Base-by-base conservation (phyloP, 2,113 vertebrate species). In the Neomonachus schauinslandi region DNA sequence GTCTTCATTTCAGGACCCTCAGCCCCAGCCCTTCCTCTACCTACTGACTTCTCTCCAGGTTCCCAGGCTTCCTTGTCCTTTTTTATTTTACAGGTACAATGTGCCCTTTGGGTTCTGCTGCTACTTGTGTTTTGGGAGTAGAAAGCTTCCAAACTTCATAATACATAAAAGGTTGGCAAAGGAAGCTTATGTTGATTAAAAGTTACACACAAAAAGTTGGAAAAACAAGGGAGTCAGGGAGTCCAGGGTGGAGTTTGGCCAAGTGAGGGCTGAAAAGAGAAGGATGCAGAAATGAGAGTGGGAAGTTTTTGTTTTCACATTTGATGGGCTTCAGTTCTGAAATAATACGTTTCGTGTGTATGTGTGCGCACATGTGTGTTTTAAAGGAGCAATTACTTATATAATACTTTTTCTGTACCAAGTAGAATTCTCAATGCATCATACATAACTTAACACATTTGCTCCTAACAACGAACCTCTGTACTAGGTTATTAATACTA, bases 91-190 rank as follows among this genome's bases (percentile, higher is more conserved):
- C 12, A 55, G 3, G n/a, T 19, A 55, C 42, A 59, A 46, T 8
- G 10, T 33, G 42, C 16, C 51, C 24, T 69, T 46, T 71, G 14
- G 83, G 13, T 88, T 57, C 72, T 92, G 67, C 8, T 94, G 5
- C 24, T 61, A 13, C 46, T 53, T 91, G 33, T 87, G 10, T 95
- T 93, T 85, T 81, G 46, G 51, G 18, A 71, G 12, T 85, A 39
- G 91, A 94, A 96, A 86, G 28, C 22, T 80, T 88, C 57, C 74
- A 95, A 94, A 83, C 18, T 82, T 93, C 89, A 39, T 49, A 89
- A 83, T 80, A n/a, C 11, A 42, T n/a, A 46, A 59, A 89, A 89
- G 69, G 3, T 33, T 91, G 19, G 88, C 28, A 96, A 97, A 63
- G 63, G 39, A 69, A 53, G 18, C 61, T 89, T 82, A 89, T 10